Percentiles rank a stretch among this genome's conserved stretches.
Evolutionary conservation across 2,797 vertebrate genomes (phyloP).

Genomic region (Spheniscus humboldti): DNA sequence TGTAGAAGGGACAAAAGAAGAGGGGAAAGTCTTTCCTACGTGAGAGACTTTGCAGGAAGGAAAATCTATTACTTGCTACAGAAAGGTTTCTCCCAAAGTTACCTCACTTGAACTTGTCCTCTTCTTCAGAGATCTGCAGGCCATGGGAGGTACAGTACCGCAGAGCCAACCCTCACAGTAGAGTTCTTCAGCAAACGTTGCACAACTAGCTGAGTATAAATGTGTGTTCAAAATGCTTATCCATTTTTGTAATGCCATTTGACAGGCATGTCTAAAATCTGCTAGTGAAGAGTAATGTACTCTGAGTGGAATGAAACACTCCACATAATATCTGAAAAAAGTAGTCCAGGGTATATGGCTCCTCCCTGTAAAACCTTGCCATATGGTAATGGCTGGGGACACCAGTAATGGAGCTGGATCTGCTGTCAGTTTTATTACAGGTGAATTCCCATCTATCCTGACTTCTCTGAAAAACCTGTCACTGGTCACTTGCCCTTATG

Average conservation of each 20-base stretch:
- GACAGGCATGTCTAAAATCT: slow-evolving; percentile 12
- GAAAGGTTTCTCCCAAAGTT: not conserved
- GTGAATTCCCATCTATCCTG: not conserved
- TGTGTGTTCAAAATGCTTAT: not conserved
- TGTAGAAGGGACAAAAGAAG: not conserved
- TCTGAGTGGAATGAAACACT: not conserved
- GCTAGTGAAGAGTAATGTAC: not conserved
- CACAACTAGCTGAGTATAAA: not conserved
- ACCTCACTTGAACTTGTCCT: slow-evolving; percentile 29
- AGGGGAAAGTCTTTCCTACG: not conserved
- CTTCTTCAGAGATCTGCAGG: not conserved
- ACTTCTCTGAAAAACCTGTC: not conserved
- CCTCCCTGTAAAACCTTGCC: not conserved
- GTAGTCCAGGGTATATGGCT: not conserved
- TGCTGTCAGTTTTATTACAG: not conserved
- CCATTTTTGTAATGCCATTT: slow-evolving; percentile 16
- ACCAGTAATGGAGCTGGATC: not conserved
- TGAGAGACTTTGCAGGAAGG: not conserved
- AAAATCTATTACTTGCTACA: not conserved
- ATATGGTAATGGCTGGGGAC: not conserved
- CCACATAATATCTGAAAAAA: not conserved
- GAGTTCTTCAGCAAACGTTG: not conserved
- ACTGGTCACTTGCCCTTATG: not conserved
- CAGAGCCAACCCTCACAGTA: not conserved
- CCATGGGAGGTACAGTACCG: not conserved